A percentile compares a stretch with the other conserved stretches of the same genome.
Conservation (phyloP, 2,888 invertebrate species). For the Lepidocyrtoides sp. region DNA sequence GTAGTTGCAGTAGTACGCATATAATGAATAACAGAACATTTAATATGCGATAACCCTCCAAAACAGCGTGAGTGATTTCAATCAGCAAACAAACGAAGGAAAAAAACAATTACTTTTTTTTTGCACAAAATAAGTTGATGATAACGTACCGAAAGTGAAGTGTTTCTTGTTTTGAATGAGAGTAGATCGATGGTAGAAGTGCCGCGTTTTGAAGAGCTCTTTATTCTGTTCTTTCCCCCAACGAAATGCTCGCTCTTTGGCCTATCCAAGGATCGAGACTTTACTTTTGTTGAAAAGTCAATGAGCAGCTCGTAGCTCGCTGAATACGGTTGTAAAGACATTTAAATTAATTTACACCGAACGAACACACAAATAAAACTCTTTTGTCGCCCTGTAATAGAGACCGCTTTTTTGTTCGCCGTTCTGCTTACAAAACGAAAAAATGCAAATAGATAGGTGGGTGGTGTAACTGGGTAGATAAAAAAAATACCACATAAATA, state of each 20-base stretch:
- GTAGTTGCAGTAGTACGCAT: too few relatives aligned
- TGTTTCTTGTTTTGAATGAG: conserved; percentile 54
- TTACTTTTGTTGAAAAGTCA: conserved; percentile 49
- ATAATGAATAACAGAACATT: background rate
- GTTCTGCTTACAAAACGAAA: background rate
- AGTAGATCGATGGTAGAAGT: conserved; percentile 72
- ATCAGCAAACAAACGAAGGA: conserved; percentile 38
- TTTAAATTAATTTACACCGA: conserved; percentile 47
- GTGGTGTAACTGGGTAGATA: background rate
- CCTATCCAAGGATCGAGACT: conserved; percentile 71
- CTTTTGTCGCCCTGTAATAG: background rate
- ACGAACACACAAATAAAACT: conserved; percentile 9
- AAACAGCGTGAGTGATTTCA: background rate
- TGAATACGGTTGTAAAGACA: conserved; percentile 68
- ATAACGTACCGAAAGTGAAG: conserved; percentile 55
- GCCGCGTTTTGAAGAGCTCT: conserved; percentile 43
- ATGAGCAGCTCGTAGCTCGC: conserved; percentile 62
- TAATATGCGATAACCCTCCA: background rate
- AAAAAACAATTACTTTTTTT: conserved; percentile 35
- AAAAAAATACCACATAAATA: background rate
- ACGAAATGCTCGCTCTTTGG: conserved; percentile 70
- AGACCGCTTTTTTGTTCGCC: background rate
- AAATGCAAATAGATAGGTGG: conserved; percentile 5
- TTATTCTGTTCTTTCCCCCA: conserved; percentile 21
- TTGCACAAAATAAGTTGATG: background rate